A percentile compares a stretch with the other conserved stretches of the same genome.
phyloP scores from a whole-genome alignment of 2,797 vertebrate genomes.

The Arctocebus calabarensis region DNA sequence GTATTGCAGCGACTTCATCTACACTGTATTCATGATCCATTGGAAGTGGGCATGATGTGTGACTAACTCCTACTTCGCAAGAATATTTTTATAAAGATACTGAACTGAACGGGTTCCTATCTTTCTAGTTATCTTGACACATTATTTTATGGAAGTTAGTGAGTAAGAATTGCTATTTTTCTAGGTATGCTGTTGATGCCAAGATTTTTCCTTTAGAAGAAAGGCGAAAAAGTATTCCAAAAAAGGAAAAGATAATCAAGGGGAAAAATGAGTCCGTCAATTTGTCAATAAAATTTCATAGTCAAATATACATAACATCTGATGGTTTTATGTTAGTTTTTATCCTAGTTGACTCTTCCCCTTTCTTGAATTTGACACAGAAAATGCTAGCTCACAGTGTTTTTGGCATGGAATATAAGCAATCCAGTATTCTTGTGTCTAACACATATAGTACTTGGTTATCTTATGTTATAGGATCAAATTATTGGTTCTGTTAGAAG shows the following conservation, averaged over 20 bases:
- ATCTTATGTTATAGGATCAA: neutral
- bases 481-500: constrained; percentile 8
- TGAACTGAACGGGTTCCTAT: neutral
- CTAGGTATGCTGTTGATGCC: neutral
- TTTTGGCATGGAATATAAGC: neutral
- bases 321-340: constrained; percentile 12
- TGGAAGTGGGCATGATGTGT: neutral
- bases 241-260: neutral
- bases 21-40: neutral
- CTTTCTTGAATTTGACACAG: neutral
- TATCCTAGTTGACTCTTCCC: neutral
- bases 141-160: neutral
- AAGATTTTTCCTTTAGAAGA: constrained; percentile 25
- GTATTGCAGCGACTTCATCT: neutral
- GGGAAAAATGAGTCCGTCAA: neutral
- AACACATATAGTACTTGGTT: neutral
- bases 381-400: neutral
- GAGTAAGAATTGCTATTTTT: neutral
- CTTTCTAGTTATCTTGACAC: neutral
- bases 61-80: neutral
- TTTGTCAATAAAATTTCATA: constrained; percentile 9
- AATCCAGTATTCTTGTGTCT: neutral
- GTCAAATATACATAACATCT: neutral
- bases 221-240: neutral
- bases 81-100: neutral